Conservation (phyloP, 2,113 vertebrate species). For the Laticauda laticaudata region DNA sequence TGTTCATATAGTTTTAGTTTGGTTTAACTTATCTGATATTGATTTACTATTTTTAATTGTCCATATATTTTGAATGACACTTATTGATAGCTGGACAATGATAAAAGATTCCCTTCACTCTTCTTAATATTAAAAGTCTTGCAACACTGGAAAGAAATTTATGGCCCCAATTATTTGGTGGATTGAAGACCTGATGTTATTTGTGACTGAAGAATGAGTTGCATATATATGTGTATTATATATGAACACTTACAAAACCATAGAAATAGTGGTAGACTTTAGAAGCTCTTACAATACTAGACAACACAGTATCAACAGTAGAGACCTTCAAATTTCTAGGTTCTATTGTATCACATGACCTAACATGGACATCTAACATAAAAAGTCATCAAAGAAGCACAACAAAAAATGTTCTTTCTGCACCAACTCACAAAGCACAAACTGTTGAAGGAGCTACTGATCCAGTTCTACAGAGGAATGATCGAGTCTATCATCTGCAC, state of each 20-base stretch:
- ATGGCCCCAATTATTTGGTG: not conserved
- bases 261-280: too few relatives aligned
- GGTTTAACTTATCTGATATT: not conserved
- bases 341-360: too few relatives aligned
- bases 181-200: not conserved
- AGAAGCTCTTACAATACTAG: too few relatives aligned
- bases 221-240: not conserved
- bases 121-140: not conserved
- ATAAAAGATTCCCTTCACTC: not conserved
- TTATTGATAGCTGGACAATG: not conserved
- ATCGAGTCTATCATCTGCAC: too few relatives aligned
- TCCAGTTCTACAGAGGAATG: too few relatives aligned
- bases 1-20: not conserved
- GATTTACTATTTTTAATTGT: not conserved
- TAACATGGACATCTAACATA: too few relatives aligned
- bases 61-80: not conserved
- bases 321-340: too few relatives aligned
- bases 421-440: too few relatives aligned
- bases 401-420: too few relatives aligned
- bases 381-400: too few relatives aligned
- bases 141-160: not conserved
- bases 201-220: not conserved
- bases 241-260: not conserved
- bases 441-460: too few relatives aligned
- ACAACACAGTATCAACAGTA: too few relatives aligned